Percentiles rank a stretch among this genome's conserved stretches.
Conservation (phyloP, 2,113 vertebrate genomes). For the Saimiri boliviensis region DNA sequence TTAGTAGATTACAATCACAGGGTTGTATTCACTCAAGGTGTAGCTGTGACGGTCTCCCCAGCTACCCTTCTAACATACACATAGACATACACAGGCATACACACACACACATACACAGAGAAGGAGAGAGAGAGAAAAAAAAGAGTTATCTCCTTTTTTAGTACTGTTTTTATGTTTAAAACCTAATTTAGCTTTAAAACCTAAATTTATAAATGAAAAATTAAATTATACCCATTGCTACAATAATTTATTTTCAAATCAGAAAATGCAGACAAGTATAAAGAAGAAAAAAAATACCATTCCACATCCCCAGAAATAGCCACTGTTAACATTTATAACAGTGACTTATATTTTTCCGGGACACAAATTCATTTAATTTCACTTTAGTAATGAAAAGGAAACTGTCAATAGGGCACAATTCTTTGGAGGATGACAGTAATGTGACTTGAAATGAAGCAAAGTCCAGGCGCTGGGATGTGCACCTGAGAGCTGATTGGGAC, state of each 20-base stretch:
- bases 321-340: constrained; percentile 21
- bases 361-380: constrained; percentile 50
- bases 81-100: not conserved
- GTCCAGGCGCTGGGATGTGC: not conserved
- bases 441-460: constrained; percentile 48
- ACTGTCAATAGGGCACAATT: not conserved
- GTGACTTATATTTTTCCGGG: not conserved
- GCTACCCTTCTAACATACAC: not conserved
- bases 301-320: not conserved
- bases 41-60: not conserved
- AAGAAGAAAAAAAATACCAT: not conserved
- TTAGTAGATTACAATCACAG: not conserved
- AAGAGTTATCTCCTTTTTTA: not conserved
- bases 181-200: not conserved
- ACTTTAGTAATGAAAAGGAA: constrained; percentile 49
- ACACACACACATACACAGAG: not conserved
- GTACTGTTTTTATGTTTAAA: not conserved
- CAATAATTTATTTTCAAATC: constrained; percentile 43
- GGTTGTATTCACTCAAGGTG: not conserved
- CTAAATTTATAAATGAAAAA: not conserved
- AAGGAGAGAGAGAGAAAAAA: too few species aligned
- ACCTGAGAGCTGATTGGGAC: not conserved
- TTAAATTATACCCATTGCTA: not conserved
- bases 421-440: not conserved
- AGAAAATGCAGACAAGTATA: constrained; percentile 34